phyloP scores from a whole-genome alignment of 2,113 vertebrate genomes.

The Centropristis striata region DNA sequence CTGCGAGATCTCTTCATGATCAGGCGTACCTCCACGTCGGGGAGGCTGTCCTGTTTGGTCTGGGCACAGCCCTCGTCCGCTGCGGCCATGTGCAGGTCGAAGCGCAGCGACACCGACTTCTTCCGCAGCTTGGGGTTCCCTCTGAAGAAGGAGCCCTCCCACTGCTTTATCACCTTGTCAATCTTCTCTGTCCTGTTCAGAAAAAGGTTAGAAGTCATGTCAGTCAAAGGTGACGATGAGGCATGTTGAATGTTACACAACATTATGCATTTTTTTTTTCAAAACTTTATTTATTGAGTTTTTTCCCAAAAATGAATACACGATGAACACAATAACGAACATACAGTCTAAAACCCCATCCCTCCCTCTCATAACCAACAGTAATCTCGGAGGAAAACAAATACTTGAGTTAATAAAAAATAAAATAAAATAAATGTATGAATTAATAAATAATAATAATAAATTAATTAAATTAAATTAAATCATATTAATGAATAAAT shows the following conservation, averaged over 20 bases:
- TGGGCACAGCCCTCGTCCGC: conserved; percentile 91
- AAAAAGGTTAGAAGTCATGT: background rate
- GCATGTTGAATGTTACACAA: background rate
- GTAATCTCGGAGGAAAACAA: no score
- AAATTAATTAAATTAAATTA: no score
- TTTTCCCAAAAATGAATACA: no score
- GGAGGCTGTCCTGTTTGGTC: conserved; percentile 88
- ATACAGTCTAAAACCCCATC: no score
- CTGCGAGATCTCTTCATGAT: conserved; percentile 96
- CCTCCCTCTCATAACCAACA: no score
- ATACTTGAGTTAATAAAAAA: no score
- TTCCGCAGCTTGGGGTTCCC: conserved; percentile 96
- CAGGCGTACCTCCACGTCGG: conserved; percentile 95
- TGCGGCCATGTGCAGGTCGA: conserved; percentile 94
- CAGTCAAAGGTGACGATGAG: background rate
- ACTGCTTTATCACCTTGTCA: conserved; percentile 96
- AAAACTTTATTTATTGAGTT: no score
- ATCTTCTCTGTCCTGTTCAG: conserved; percentile 93
- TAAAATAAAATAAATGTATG: no score
- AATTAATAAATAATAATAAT: no score
- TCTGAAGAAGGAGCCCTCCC: conserved; percentile 99
- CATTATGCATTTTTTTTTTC: no score
- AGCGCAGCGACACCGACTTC: conserved; percentile 97
- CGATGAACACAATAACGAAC: no score
- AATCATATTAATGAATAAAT: no score